Evolutionary conservation across 2,888 invertebrate genomes (phyloP), one percentile per base, ranked within the genome.

Genomic region (Phrixothrix hirtus): DNA sequence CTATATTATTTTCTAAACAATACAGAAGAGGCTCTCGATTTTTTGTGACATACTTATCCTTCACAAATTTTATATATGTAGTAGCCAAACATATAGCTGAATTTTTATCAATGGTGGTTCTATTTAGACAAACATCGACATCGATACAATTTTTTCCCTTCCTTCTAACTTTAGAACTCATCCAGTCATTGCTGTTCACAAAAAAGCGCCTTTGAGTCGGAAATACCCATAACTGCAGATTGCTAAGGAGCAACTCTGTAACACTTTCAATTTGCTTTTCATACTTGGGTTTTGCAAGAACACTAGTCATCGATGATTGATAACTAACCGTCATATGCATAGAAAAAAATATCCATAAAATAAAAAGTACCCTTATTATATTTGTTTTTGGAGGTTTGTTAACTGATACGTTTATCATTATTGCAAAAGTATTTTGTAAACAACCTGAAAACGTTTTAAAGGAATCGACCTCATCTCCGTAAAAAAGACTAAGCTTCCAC

Each of bases 11-110:
- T 17, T 64, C 58, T 31, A 71, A 61, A 36, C 65, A 65, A 37
- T 65, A 62, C 12, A 69, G 55, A 15, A 63, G 39, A 0, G 64
- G 61, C 2, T 45, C 55, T 11, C 63, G 62, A 14, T 61, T 60
- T 12, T 51, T 17, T 27, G 65, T 59, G n/a, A 64, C 53, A 26
- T 67, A 67, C 27, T 60, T 62, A 21, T 60, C 60, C 9, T 62
- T 58, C 9, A 65, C 42, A 53, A 69, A 70, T 38, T 68, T 58
- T 26, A 69, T 59, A 39, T 67, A 66, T 14, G 69, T 45, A 39
- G 65, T 59, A 11, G 67, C 63, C 9, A 66, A 61, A n/a, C 70
- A 61, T n/a, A 66, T 47, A 1, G 64, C 66, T 6, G 62, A 59
- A 35, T 66, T 55, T 55, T 59, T 57, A 1, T 60, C 25, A 3